Conservation (phyloP, 2,888 invertebrate genomes). For the Dasypolia templi region DNA sequence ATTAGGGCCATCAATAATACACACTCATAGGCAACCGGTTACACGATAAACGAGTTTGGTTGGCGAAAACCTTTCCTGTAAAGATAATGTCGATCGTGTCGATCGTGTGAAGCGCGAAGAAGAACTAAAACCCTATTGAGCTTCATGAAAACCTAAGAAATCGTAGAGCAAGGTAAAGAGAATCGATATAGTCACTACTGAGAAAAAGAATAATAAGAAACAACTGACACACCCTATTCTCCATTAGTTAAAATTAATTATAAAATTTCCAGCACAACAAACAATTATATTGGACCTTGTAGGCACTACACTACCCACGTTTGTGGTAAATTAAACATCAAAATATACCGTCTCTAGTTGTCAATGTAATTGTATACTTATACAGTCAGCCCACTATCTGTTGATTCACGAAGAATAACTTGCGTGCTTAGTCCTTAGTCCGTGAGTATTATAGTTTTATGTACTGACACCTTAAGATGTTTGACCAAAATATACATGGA, state of each 20-base stretch:
- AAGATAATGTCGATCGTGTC: not conserved
- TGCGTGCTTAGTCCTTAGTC: conserved; percentile 42
- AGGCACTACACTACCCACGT: conserved; percentile 44
- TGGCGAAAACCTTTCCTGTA: not conserved
- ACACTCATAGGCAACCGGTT: not conserved
- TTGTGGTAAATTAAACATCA: conserved; percentile 59
- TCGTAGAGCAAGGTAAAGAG: not conserved
- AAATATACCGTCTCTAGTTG: conserved; percentile 57
- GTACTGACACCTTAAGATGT: conserved; percentile 23
- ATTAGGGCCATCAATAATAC: conserved; percentile 64
- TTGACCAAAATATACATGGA: conserved; percentile 27
- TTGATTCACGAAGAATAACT: conserved; percentile 64
- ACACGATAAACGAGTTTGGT: conserved; percentile 2
- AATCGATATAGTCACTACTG: not conserved
- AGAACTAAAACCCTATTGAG: not conserved
- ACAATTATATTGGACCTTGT: conserved; percentile 43
- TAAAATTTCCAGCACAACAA: conserved; percentile 45
- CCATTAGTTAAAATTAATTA: conserved; percentile 39
- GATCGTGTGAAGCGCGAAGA: no score
- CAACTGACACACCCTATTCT: conserved; percentile 38
- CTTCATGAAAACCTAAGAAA: not conserved
- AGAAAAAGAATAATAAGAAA: not conserved
- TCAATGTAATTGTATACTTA: conserved; percentile 56
- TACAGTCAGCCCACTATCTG: conserved; percentile 56
- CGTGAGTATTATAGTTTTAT: conserved; percentile 40